Conservation (phyloP, 2,113 vertebrate genomes). For the Python bivittatus region DNA sequence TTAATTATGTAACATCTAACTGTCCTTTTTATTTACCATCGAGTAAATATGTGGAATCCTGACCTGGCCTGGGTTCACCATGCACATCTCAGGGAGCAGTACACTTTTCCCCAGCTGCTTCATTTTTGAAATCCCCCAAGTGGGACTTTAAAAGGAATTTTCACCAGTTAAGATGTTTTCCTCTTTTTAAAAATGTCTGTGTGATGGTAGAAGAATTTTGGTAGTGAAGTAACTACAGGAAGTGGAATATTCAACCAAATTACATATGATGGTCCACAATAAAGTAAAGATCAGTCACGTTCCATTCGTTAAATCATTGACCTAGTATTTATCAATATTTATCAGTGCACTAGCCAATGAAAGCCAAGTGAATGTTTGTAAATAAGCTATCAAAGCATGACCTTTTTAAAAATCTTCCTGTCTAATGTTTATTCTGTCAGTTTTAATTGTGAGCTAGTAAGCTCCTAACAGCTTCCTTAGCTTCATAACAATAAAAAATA, state of each 20-base stretch:
- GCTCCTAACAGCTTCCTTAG: not conserved
- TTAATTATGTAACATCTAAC: not conserved
- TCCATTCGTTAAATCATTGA: not conserved
- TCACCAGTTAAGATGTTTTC: not conserved
- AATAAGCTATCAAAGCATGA: not conserved
- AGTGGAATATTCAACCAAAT: not conserved
- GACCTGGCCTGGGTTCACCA: not conserved
- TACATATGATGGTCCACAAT: not conserved
- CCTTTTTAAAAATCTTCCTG: not conserved
- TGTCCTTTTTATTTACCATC: not conserved
- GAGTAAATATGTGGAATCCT: not conserved
- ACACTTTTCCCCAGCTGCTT: not conserved
- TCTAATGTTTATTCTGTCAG: not conserved
- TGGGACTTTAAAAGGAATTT: not conserved
- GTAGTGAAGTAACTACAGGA: not conserved
- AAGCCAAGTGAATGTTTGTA: not conserved
- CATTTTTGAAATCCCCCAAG: not conserved
- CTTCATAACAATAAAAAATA: not conserved
- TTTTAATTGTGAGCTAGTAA: not conserved
- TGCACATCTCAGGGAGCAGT: not conserved
- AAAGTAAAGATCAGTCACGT: not conserved
- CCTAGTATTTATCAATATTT: not conserved
- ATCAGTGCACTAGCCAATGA: not conserved
- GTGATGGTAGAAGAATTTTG: not conserved
- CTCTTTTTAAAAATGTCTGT: not conserved